Conservation (phyloP, 2,888 invertebrate species). For the Himalopsyche anomala region DNA sequence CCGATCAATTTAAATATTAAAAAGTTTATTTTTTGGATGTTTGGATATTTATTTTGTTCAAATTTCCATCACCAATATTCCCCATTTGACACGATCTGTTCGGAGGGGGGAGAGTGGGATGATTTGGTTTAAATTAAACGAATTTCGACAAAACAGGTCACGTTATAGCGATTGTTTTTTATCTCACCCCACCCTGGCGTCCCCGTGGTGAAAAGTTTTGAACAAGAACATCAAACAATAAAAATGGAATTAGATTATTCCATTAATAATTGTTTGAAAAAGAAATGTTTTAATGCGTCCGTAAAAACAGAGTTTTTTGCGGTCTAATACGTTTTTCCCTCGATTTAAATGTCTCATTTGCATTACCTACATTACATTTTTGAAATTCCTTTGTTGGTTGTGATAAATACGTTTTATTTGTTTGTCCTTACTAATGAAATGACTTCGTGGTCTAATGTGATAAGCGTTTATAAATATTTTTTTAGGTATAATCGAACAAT, state of each 20-base stretch:
- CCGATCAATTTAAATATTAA: too few relatives aligned
- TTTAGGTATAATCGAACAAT: too few relatives aligned
- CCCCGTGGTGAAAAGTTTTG: constrained; percentile 14
- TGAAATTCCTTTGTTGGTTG: background rate
- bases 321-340: constrained; percentile 1
- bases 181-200: background rate
- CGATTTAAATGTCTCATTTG: constrained; percentile 30
- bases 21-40: too few relatives aligned
- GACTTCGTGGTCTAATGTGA: background rate
- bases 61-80: background rate
- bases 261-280: constrained; percentile 30
- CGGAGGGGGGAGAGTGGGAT: background rate
- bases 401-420: constrained; percentile 30
- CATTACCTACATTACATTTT: constrained; percentile 25
- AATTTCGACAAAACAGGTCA: constrained; percentile 23
- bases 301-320: constrained; percentile 2
- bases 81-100: background rate
- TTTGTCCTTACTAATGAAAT: background rate
- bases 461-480: background rate
- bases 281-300: constrained; percentile 22
- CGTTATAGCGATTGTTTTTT: background rate
- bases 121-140: constrained; percentile 13
- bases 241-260: constrained; percentile 30
- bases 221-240: constrained; percentile 28
- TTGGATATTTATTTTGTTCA: background rate